Evolutionary conservation across 1,140 invertebrate species (phyloP).

Genomic region (Frieseomelitta varia): DNA sequence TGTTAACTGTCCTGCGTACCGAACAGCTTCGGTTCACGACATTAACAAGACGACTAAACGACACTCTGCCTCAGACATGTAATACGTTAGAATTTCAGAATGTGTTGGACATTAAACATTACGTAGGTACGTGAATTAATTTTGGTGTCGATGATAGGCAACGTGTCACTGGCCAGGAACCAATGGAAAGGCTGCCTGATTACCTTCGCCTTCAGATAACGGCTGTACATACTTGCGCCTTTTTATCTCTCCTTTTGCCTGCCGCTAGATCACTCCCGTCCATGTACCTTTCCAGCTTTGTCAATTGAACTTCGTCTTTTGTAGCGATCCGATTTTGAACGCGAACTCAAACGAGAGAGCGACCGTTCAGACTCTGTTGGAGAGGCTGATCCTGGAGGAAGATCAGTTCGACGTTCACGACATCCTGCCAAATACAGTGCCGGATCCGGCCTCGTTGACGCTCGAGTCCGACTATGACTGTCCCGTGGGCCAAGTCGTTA

Average conservation of each 20-base stretch:
- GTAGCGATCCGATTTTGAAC: slow-evolving; percentile 94
- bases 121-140: slow-evolving; percentile 43
- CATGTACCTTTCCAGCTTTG: neutral
- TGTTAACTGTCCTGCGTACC: neutral
- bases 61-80: slow-evolving; percentile 1
- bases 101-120: slow-evolving; percentile 13
- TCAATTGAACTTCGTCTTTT: slow-evolving; percentile 60
- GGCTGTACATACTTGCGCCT: slow-evolving; percentile 75
- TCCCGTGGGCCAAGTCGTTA: slow-evolving; percentile 94
- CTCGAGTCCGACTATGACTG: slow-evolving; percentile 96
- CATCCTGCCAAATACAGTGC: slow-evolving; percentile 95
- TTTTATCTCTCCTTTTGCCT: slow-evolving; percentile 39
- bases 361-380: slow-evolving; percentile 90
- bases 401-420: slow-evolving; percentile 96
- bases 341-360: slow-evolving; percentile 93
- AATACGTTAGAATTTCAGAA: slow-evolving; percentile 34
- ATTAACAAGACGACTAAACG: slow-evolving; percentile 19
- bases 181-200: slow-evolving; percentile 43
- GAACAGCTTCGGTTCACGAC: slow-evolving; percentile 10
- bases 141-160: slow-evolving; percentile 26
- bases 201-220: slow-evolving; percentile 62
- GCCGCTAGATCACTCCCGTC: slow-evolving; percentile 14
- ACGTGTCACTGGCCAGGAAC: slow-evolving; percentile 10
- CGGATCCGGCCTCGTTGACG: slow-evolving; percentile 93
- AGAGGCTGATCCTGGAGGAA: slow-evolving; percentile 94